These are phyloP conservation scores for Ecliptopera silaceata DNA, from an alignment of 2,888 invertebrate species.

Conservation along the genomic window DNA sequence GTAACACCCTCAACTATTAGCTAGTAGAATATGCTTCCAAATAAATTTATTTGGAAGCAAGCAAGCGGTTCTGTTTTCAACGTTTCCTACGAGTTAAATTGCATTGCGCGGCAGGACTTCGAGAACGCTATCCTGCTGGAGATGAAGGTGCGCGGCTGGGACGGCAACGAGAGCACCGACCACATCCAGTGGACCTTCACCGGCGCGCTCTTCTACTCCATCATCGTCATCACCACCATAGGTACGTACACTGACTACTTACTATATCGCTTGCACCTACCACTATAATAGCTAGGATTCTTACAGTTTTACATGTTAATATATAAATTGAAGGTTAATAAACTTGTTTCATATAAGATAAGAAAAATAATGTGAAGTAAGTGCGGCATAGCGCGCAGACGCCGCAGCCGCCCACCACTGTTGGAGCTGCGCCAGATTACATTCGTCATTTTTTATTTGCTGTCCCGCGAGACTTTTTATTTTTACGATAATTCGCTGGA, in stretches of 20 bases:
- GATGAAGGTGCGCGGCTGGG: slow-evolving; percentile 95
- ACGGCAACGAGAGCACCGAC: slow-evolving; percentile 87
- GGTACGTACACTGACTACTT: slow-evolving; percentile 79
- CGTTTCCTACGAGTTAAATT: too few relatives aligned
- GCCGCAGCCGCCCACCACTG: slow-evolving; percentile 8
- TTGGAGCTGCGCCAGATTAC: slow-evolving; percentile 37
- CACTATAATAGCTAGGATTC: too few relatives aligned
- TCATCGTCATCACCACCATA: slow-evolving; percentile 97
- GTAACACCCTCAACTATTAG: too few relatives aligned
- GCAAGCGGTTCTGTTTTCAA: too few relatives aligned
- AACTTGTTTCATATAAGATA: slow-evolving; percentile 5
- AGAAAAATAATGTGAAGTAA: neutral
- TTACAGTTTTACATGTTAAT: too few relatives aligned
- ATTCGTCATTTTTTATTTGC: slow-evolving; percentile 42
- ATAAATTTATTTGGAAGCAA: too few relatives aligned
- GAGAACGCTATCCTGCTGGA: slow-evolving; percentile 87
- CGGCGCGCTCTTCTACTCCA: slow-evolving; percentile 96
- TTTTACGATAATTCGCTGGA: slow-evolving; percentile 37
- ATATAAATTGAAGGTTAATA: slow-evolving; percentile 9
- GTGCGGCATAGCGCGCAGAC: neutral
- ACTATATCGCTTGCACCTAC: neutral
- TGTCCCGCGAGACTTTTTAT: slow-evolving; percentile 27
- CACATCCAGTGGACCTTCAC: slow-evolving; percentile 92
- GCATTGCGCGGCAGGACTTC: slow-evolving; percentile 58
- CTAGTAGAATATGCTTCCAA: too few relatives aligned